Conservation (phyloP, 1,140 invertebrate species). For the Ips typographus region DNA sequence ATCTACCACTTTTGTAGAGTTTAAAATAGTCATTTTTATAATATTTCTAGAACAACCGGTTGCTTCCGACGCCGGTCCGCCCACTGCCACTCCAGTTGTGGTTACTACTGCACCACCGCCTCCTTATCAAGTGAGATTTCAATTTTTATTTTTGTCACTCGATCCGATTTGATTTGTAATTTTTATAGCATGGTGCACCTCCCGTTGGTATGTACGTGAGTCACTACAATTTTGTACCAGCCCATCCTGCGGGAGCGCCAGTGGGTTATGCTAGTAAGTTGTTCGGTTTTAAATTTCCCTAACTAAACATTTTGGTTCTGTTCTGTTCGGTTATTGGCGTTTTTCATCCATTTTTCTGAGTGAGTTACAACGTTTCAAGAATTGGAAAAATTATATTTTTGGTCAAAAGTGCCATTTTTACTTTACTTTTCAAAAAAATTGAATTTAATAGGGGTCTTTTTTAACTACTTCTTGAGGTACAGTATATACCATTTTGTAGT, state of each 20-base stretch:
- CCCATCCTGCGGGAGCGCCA: constrained; percentile 55
- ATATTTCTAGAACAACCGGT: constrained; percentile 29
- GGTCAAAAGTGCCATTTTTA: no score
- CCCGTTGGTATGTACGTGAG: constrained; percentile 58
- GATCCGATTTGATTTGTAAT: neutral
- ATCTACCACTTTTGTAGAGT: neutral
- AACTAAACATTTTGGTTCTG: neutral
- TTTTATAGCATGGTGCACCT: constrained; percentile 51
- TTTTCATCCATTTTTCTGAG: no score
- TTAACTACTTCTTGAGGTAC: no score
- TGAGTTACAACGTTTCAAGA: no score
- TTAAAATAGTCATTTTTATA: neutral
- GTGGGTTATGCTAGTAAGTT: constrained; percentile 50
- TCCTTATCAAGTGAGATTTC: constrained; percentile 51
- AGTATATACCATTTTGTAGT: no score
- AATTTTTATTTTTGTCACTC: neutral
- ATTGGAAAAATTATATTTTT: no score
- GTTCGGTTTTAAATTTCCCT: neutral
- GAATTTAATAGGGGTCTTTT: no score
- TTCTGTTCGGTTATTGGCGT: no score
- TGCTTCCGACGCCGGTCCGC: constrained; percentile 41
- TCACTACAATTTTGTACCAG: constrained; percentile 57
- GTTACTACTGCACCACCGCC: constrained; percentile 60
- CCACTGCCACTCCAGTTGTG: constrained; percentile 54
- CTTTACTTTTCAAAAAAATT: no score